Percentiles rank a stretch among this genome's conserved stretches.
Conservation (phyloP, 2,888 invertebrate genomes). For the Nipponacmea schrenckii region DNA sequence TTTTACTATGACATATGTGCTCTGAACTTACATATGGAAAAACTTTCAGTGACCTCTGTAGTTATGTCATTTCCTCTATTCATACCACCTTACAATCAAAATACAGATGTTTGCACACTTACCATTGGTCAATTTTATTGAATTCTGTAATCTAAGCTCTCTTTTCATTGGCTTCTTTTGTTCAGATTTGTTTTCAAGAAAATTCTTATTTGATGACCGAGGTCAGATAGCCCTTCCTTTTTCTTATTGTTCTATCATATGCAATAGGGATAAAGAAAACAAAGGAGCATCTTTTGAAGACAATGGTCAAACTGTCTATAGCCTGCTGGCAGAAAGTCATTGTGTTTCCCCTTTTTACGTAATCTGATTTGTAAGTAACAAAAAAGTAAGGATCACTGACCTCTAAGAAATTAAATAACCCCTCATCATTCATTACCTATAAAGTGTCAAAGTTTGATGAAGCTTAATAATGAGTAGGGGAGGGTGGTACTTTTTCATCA, state of each 20-base stretch:
- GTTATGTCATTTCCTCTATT: constrained; percentile 20
- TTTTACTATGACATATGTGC: constrained; percentile 23
- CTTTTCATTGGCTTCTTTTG: not conserved
- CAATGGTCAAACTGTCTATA: not conserved
- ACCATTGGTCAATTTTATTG: constrained; percentile 6
- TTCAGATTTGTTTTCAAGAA: constrained; percentile 5
- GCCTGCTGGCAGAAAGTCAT: not conserved
- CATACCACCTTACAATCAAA: constrained; percentile 2
- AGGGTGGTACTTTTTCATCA: not conserved
- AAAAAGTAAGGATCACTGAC: constrained; percentile 4
- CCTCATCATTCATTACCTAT: constrained; percentile 2
- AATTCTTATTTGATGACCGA: constrained; percentile 6
- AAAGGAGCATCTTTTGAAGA: not conserved
- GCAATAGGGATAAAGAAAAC: not conserved
- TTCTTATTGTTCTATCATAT: not conserved
- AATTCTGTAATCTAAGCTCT: not conserved
- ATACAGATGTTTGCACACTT: constrained; percentile 7
- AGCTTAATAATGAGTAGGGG: constrained; percentile 7
- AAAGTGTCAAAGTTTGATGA: constrained; percentile 9
- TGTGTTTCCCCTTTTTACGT: not conserved
- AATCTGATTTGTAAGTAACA: constrained; percentile 5
- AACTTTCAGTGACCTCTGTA: constrained; percentile 16
- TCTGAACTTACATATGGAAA: constrained; percentile 15
- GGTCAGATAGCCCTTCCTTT: not conserved
- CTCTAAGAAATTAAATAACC: constrained; percentile 8